Conservation (phyloP, 2,888 invertebrate species). For the Acleris sparsana region DNA sequence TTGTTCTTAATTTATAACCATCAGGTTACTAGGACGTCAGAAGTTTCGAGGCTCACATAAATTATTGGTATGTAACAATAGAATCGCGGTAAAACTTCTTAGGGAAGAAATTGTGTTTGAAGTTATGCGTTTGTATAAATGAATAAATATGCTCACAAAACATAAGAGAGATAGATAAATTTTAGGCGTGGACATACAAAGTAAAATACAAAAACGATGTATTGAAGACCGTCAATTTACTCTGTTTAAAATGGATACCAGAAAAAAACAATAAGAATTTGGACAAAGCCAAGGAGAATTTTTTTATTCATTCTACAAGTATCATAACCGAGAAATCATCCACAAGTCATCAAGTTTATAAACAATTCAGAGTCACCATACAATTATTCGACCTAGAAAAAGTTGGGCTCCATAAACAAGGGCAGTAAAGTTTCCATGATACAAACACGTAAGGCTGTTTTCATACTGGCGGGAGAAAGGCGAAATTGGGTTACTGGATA, state of each 20-base stretch:
- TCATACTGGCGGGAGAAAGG: neutral
- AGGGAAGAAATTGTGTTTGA: too few species aligned
- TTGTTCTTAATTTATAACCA: slow-evolving; percentile 34
- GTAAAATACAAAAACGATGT: too few species aligned
- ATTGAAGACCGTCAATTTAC: too few species aligned
- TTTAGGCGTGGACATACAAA: too few species aligned
- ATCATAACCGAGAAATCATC: neutral
- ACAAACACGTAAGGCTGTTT: slow-evolving; percentile 22
- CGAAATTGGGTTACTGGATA: neutral
- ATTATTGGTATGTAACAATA: neutral
- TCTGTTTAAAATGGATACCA: too few species aligned
- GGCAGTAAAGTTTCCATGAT: slow-evolving; percentile 32
- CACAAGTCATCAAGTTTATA: slow-evolving; percentile 21
- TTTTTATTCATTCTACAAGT: too few species aligned
- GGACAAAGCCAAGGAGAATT: too few species aligned
- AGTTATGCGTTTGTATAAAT: too few species aligned
- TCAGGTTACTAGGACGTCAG: slow-evolving; percentile 15
- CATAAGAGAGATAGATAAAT: neutral
- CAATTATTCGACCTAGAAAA: slow-evolving; percentile 28
- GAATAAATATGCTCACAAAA: too few species aligned
- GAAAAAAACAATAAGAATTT: too few species aligned
- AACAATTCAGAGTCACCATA: slow-evolving; percentile 27
- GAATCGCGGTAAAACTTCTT: neutral
- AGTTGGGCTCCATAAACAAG: slow-evolving; percentile 32
- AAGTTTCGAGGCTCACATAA: slow-evolving; percentile 11